Evolutionary conservation across 1,140 invertebrate species (phyloP).

Genomic region (Drosophila asahinai): DNA sequence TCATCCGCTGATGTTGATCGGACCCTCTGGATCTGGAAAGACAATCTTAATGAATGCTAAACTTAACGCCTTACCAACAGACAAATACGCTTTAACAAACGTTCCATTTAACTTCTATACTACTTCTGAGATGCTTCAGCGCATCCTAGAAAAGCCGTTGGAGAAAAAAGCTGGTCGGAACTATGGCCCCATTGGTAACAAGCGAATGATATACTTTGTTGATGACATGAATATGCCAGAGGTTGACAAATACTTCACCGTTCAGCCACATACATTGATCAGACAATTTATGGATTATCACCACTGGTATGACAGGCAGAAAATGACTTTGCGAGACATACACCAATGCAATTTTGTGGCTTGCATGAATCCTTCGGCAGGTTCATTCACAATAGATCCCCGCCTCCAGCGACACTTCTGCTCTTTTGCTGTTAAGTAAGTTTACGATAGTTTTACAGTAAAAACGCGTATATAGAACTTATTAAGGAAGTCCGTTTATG

Average conservation of each 20-base stretch:
- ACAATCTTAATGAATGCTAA: slow-evolving; percentile 9
- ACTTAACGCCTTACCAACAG: slow-evolving; percentile 3
- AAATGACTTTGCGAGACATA: slow-evolving; percentile 11
- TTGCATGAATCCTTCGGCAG: slow-evolving; percentile 12
- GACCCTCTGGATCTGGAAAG: slow-evolving; percentile 7
- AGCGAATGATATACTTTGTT: slow-evolving; percentile 13
- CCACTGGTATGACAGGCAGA: slow-evolving; percentile 7
- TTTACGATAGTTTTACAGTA: not conserved
- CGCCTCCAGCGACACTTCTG: slow-evolving; percentile 10
- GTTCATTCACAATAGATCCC: slow-evolving; percentile 7
- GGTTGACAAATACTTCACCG: slow-evolving; percentile 11
- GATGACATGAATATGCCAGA: slow-evolving; percentile 14
- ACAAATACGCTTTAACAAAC: slow-evolving; percentile 11
- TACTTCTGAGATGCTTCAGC: slow-evolving; percentile 9
- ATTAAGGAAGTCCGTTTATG: too few relatives aligned
- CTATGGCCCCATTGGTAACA: slow-evolving; percentile 11
- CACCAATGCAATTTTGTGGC: slow-evolving; percentile 15
- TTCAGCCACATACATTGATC: slow-evolving; percentile 10
- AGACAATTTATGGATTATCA: slow-evolving; percentile 13
- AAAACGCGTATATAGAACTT: too few relatives aligned
- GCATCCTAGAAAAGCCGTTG: slow-evolving; percentile 6
- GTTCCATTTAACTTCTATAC: slow-evolving; percentile 15
- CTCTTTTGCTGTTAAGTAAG: slow-evolving; percentile 12
- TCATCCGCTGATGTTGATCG: slow-evolving; percentile 6
- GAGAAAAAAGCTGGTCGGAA: slow-evolving; percentile 8